These are phyloP conservation scores for Chironomus tepperi DNA, from an alignment of 1,140 invertebrate species.

Conservation along the genomic window DNA sequence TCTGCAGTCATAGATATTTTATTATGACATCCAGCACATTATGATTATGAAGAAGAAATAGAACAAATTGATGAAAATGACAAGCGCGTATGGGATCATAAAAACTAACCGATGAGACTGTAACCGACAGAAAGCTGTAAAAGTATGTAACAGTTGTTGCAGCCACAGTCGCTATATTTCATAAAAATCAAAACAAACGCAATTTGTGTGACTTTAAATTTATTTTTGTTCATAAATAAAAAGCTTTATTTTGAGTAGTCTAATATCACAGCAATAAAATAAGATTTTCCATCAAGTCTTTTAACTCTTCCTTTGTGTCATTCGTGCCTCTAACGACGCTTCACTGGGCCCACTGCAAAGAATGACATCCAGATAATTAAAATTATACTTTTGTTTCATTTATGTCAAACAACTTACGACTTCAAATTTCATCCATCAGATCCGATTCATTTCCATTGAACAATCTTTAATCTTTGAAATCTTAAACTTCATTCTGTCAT, in stretches of 20 bases:
- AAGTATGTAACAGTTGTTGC: no score
- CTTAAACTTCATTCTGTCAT: neutral
- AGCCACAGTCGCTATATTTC: neutral
- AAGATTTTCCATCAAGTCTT: neutral
- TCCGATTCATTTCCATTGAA: neutral
- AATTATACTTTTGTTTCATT: neutral
- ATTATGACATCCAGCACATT: neutral
- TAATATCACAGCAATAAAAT: constrained; percentile 22
- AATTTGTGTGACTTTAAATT: neutral
- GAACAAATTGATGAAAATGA: neutral
- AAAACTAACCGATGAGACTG: neutral
- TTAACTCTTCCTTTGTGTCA: neutral
- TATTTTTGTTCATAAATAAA: neutral
- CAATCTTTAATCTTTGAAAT: neutral
- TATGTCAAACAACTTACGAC: neutral
- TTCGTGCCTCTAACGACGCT: no score
- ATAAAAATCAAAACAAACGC: neutral
- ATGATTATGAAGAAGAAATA: neutral
- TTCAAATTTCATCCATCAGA: neutral
- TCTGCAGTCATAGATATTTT: neutral
- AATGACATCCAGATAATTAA: neutral
- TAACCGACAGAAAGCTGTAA: neutral
- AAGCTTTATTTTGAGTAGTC: neutral
- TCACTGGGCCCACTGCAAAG: neutral
- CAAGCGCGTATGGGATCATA: neutral